Evolutionary conservation across 2,888 invertebrate species (phyloP), one percentile per base, ranked within the genome.

Genomic region (Ptychoptera albimana): DNA sequence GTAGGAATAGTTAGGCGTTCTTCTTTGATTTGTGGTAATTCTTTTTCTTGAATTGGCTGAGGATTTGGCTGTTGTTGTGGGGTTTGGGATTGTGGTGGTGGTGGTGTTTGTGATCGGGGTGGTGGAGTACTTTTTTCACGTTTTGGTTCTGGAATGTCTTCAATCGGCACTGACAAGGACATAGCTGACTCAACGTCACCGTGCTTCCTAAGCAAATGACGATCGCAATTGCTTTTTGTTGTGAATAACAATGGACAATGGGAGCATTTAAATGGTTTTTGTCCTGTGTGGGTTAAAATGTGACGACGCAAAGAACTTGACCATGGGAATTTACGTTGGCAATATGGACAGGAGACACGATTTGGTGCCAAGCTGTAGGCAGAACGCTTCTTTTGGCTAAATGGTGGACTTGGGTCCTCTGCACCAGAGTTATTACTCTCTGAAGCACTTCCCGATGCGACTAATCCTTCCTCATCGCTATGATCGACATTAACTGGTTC

Each of bases 191-290:
- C 66, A 2, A 66, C 64, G 49, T 74, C 73, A 48, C 81, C 81
- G 58, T 93, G 93, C 57, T 93, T 93, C 34, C 93, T 72, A 43
- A 89, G 66, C 47, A 96, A 67, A 61, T 96, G 96, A 10, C 96
- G 83, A 59, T 96, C 96, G 61, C 96, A 89, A 66, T 96, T 96
- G 8, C 93, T 93, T 61, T 96, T 96, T 1, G 94, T 96, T 32
- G 94, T 96, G 63, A 96, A 96, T 1, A 91, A 77, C 8, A 94
- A 72, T 0, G 88, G 85, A 60, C 96, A 96, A 57, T 88, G 83
- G 1, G 86, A 82, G 63, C 96, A 96, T 59, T 92, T 89, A 69
- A 84, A 96, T 0, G 96, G 96, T 59, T 96, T 96, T 60, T 94
- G 93, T 2, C 86, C 92, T 0, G 94, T 96, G 61, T 96, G 96